These are phyloP conservation scores for Montipora cactus DNA, from an alignment of 64 coral and sea anemone genomes.

Conservation along the genomic window DNA sequence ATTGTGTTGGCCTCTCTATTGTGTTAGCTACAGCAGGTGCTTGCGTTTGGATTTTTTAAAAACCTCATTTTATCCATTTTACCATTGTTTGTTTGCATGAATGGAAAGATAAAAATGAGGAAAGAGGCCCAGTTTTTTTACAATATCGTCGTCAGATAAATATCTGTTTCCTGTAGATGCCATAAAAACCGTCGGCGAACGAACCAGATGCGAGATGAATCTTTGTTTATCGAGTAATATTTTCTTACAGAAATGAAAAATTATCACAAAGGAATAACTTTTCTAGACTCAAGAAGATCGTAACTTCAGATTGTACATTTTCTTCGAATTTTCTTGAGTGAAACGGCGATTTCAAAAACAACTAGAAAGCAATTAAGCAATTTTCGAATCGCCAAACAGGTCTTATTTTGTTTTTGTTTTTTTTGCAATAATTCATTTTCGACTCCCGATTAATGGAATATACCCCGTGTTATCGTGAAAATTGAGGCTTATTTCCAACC, in stretches of 20 bases:
- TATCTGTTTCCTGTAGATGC: background rate
- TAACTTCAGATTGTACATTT: no score
- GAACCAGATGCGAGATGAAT: background rate
- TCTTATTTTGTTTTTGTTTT: no score
- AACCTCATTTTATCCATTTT: slow-evolving; percentile 57
- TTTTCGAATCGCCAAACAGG: no score
- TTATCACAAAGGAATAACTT: no score
- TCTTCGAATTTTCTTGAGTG: no score
- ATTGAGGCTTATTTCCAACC: no score
- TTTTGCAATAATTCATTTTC: no score
- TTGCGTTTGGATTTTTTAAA: slow-evolving; percentile 46
- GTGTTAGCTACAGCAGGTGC: slow-evolving; percentile 67
- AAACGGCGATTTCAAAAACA: no score
- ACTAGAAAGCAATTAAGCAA: no score
- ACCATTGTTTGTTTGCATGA: slow-evolving; percentile 53
- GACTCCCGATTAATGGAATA: no score
- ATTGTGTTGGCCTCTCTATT: slow-evolving; percentile 2
- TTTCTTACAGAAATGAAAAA: background rate
- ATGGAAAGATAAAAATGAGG: slow-evolving; percentile 53
- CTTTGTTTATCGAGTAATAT: background rate
- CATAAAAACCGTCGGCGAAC: background rate
- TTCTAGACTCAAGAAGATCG: no score
- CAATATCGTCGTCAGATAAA: background rate
- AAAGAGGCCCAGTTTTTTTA: background rate
- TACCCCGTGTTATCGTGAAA: no score